Conservation (phyloP, 2,888 invertebrate genomes). For the Luffia ferchaultella region DNA sequence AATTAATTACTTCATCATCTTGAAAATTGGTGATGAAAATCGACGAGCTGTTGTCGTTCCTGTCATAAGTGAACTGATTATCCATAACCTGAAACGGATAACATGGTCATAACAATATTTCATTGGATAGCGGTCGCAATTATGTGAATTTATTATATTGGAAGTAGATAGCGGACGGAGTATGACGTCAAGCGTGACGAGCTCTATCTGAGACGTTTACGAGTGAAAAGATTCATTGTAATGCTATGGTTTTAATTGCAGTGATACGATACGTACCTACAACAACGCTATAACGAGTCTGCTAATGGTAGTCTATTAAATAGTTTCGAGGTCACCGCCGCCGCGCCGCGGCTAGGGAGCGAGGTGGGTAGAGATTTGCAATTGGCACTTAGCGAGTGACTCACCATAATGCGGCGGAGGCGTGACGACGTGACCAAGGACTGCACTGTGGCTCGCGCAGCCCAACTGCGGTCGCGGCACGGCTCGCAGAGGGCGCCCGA, state of each 20-base stretch:
- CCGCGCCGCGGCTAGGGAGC: conserved; percentile 25
- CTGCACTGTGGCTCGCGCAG: conserved; percentile 38
- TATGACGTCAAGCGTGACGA: neutral
- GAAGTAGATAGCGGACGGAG: too few relatives aligned
- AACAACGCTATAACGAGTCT: neutral
- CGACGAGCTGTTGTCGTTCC: conserved; percentile 48
- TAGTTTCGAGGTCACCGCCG: conserved; percentile 13
- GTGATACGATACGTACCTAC: neutral
- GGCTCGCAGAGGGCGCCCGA: conserved; percentile 26
- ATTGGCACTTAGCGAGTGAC: conserved; percentile 54
- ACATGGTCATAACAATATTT: neutral
- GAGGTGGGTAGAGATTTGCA: conserved; percentile 20
- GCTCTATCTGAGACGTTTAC: neutral
- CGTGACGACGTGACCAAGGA: conserved; percentile 56
- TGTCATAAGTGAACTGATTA: conserved; percentile 39
- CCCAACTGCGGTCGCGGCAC: conserved; percentile 32
- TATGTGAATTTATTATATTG: neutral
- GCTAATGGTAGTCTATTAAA: conserved; percentile 5
- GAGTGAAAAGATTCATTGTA: neutral
- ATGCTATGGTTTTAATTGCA: neutral
- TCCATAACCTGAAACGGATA: conserved; percentile 58
- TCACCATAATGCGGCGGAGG: conserved; percentile 61
- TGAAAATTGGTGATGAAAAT: conserved; percentile 67
- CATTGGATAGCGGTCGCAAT: neutral
- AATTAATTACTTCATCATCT: conserved; percentile 67